Percentiles rank a stretch among this genome's conserved stretches.
phyloP scores from a whole-genome alignment of 2,888 invertebrate species.

The Drosophila koepferae region DNA sequence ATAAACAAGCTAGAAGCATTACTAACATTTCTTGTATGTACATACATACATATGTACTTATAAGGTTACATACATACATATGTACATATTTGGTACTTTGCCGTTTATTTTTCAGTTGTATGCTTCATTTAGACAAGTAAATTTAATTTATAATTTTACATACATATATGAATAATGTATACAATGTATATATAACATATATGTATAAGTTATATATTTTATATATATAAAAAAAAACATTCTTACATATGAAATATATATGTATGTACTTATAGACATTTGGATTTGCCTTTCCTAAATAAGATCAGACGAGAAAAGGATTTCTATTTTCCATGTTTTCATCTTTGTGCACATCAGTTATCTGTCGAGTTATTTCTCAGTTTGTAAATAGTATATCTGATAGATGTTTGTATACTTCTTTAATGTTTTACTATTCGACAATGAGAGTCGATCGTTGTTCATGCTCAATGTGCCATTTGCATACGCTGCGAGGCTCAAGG shows the following conservation, averaged over 20 bases:
- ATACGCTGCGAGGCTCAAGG: constrained; percentile 38
- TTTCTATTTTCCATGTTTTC: neutral
- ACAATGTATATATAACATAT: too few species aligned
- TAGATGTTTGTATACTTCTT: constrained; percentile 1
- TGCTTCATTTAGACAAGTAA: too few species aligned
- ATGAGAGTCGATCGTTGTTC: constrained; percentile 11
- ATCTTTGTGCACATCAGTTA: neutral
- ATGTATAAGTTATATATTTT: neutral
- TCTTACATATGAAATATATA: too few species aligned
- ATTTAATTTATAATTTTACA: too few species aligned
- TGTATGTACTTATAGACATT: neutral
- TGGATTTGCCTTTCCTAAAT: neutral
- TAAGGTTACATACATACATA: neutral
- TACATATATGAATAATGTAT: too few species aligned
- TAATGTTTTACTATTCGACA: constrained; percentile 12
- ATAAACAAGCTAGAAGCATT: neutral
- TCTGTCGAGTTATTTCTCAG: neutral
- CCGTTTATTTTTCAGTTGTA: too few species aligned
- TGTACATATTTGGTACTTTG: neutral
- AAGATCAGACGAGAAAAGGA: neutral
- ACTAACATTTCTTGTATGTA: neutral
- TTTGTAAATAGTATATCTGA: neutral
- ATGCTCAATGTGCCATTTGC: constrained; percentile 43
- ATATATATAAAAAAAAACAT: neutral
- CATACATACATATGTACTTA: neutral